Conservation (phyloP, 2,113 vertebrate genomes). For the Pygoscelis adeliae region DNA sequence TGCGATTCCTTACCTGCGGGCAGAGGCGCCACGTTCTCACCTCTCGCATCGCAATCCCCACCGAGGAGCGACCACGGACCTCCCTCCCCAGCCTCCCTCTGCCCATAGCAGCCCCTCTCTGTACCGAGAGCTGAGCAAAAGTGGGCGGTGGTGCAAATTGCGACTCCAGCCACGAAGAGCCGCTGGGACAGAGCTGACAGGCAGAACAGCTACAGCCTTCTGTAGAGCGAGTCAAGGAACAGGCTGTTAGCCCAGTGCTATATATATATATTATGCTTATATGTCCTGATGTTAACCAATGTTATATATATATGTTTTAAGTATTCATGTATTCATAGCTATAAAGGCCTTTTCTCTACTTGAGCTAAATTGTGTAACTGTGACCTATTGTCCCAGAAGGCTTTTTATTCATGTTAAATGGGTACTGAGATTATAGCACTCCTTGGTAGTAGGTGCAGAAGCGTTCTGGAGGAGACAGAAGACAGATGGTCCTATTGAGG, state of each 20-base stretch:
- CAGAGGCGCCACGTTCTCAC: background rate
- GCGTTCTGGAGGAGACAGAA: background rate
- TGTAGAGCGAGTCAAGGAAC: background rate
- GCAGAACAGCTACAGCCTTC: background rate
- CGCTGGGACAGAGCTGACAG: background rate
- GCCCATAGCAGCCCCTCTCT: background rate
- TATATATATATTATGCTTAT: conserved; percentile 45
- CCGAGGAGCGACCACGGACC: fast-evolving
- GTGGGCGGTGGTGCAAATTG: background rate
- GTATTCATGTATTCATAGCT: conserved; percentile 66
- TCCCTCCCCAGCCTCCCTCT: background rate
- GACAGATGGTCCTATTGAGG: background rate
- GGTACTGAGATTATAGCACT: conserved; percentile 6
- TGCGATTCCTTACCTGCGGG: background rate
- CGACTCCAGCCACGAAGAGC: background rate
- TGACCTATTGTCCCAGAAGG: conserved; percentile 66
- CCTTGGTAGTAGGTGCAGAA: conserved; percentile 41
- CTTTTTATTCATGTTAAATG: conserved; percentile 57
- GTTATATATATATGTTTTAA: conserved; percentile 57
- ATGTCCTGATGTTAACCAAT: conserved; percentile 26
- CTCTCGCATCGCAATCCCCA: background rate
- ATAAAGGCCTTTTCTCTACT: conserved; percentile 57
- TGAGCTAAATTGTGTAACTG: conserved; percentile 48
- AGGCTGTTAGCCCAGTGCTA: background rate
- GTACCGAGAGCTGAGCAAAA: background rate